Percentiles rank a stretch among this genome's conserved stretches.
These are phyloP conservation scores for Amblyjoppa proteus DNA, from an alignment of 2,888 invertebrate genomes.

Conservation along the genomic window DNA sequence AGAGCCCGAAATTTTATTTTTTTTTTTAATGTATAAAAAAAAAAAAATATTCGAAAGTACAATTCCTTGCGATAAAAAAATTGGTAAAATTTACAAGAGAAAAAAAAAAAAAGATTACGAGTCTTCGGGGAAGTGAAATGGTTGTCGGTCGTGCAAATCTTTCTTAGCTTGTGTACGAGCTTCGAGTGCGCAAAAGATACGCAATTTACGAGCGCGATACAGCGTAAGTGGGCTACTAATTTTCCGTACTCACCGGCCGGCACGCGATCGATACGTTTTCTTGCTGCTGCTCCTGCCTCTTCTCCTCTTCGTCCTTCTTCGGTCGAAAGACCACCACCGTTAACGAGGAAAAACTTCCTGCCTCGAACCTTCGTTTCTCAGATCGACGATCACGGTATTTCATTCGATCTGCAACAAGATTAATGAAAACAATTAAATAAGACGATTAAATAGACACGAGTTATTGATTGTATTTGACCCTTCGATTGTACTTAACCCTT, in stretches of 20 bases:
- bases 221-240: conserved; percentile 61
- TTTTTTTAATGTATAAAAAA: too few relatives aligned
- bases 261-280: conserved; percentile 64
- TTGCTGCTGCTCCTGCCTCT: conserved; percentile 42
- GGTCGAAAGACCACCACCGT: conserved; percentile 22
- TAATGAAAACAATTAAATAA: conserved; percentile 25
- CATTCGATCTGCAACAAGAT: conserved; percentile 56
- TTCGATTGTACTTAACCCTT: too few relatives aligned
- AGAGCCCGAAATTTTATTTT: too few relatives aligned
- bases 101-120: too few relatives aligned
- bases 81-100: too few relatives aligned
- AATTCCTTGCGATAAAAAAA: too few relatives aligned
- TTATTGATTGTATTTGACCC: too few relatives aligned
- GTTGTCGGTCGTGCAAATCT: too few relatives aligned
- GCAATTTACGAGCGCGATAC: conserved; percentile 12
- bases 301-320: conserved; percentile 26
- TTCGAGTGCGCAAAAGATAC: neutral
- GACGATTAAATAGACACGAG: neutral
- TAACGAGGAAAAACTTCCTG: conserved; percentile 22
- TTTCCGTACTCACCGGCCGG: conserved; percentile 62
- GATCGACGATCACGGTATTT: conserved; percentile 27
- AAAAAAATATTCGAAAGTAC: too few relatives aligned
- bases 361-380: conserved; percentile 13
- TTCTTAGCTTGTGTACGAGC: neutral
- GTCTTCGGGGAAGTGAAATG: too few relatives aligned